Evolutionary conservation across 2,797 vertebrate genomes (phyloP), one percentile per base, ranked within the genome.

Genomic region (Oreortyx pictus): DNA sequence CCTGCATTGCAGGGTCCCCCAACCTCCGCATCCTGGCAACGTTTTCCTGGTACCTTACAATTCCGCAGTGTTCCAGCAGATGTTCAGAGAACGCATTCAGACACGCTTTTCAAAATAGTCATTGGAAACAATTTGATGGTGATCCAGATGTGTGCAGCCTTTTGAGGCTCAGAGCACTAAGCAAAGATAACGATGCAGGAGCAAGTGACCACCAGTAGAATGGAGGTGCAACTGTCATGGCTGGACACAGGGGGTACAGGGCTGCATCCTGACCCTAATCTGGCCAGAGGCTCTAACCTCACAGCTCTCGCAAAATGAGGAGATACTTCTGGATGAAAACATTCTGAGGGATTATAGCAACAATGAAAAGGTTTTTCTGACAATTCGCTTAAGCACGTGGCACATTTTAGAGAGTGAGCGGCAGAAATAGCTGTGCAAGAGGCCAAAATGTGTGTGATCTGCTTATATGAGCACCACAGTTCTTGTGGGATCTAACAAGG

Each of bases 401-500:
- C 13, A 7, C 4, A 6, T 85, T 74, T 77, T 50, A 72, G 68
- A 87, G 86, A 94, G 60, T 0, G 4, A 27, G 74, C 16, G 23
- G 43, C n/a, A 29, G 85, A 57, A 92, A 57, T 2, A 29, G 33
- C 16, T 3, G 31, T 52, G 70, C 20, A 39, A 86, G 66, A 88
- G 37, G 71, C 84, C 86, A 73, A 75, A 92, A 61, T 0, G 0
- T 27, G 44, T 47, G 79, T 90, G 73, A 94, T 77, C 88, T 90
- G 87, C 70, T 94, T 90, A 70, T 35, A 49, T 12, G 89, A 91
- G 81, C 88, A 80, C 50, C 64, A 12, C 39, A 70, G 76, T 41
- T 62, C 60, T 78, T 93, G 59, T 33, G 92, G 86, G 78, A 72
- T 75, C 61, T 94, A 87, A 86, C 50, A 57, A 81, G 88, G 75